Evolutionary conservation across 2,888 invertebrate genomes (phyloP).

Genomic region (Diaprepes abbreviatus): DNA sequence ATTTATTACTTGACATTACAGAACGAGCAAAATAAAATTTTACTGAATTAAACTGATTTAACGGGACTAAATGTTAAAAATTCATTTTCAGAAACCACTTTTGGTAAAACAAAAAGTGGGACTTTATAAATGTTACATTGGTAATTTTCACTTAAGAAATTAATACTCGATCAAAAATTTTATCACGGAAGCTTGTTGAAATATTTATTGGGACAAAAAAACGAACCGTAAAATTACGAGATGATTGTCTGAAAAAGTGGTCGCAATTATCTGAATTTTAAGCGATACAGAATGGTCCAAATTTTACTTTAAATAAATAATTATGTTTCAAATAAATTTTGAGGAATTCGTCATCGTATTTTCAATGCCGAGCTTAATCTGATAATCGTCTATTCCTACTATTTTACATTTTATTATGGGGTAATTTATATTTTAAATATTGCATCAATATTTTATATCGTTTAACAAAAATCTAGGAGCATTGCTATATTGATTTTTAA

Average conservation of each 20-base stretch:
- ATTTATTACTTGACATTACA: neutral
- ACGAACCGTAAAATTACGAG: neutral
- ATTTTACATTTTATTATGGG: too few relatives aligned
- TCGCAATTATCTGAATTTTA: neutral
- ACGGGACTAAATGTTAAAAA: neutral
- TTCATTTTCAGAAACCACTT: slow-evolving; percentile 16
- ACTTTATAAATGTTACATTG: neutral
- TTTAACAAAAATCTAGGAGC: too few relatives aligned
- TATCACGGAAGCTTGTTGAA: slow-evolving; percentile 6
- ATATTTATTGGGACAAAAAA: slow-evolving; percentile 15
- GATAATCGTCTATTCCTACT: too few relatives aligned
- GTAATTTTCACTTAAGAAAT: slow-evolving; percentile 20
- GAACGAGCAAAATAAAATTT: neutral
- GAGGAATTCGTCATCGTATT: too few relatives aligned
- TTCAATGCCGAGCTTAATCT: too few relatives aligned
- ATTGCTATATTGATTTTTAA: too few relatives aligned
- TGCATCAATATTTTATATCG: too few relatives aligned
- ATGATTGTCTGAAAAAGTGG: neutral
- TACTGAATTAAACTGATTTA: neutral
- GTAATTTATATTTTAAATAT: too few relatives aligned
- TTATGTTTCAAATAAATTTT: too few relatives aligned
- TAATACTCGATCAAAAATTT: slow-evolving; percentile 9
- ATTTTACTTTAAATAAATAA: neutral
- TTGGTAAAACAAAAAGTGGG: slow-evolving; percentile 4
- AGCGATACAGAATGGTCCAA: neutral